phyloP scores from a whole-genome alignment of 2,113 vertebrate species.

The Eleginops maclovinus region DNA sequence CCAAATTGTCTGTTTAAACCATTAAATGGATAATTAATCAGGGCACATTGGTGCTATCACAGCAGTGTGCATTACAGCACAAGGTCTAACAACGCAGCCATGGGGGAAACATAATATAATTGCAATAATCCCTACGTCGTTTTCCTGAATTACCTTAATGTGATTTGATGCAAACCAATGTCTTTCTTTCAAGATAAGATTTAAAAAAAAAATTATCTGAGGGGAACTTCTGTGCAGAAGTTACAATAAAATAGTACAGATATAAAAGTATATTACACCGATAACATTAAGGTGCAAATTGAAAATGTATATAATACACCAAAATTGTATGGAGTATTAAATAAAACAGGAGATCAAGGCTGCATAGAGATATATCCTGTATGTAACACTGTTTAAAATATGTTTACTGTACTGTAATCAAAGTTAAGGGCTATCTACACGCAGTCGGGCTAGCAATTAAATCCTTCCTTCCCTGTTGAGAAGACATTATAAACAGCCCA shows the following conservation, averaged over 20 bases:
- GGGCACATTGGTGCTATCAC: conserved; percentile 3
- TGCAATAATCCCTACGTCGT: not conserved
- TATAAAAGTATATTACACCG: not conserved
- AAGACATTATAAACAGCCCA: conserved; percentile 33
- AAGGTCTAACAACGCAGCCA: not conserved
- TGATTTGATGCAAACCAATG: conserved; percentile 3
- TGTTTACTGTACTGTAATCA: not conserved
- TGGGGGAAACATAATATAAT: conserved; percentile 4
- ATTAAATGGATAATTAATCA: conserved; percentile 58
- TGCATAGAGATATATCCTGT: not conserved
- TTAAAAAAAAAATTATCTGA: not conserved
- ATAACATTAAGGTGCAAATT: not conserved
- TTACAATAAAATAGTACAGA: not conserved
- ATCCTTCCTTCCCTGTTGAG: conserved; percentile 19
- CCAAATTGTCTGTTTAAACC: conserved; percentile 43
- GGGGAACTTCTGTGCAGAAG: not conserved
- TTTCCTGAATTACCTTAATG: conserved; percentile 27
- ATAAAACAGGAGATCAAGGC: not conserved
- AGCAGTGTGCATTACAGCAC: conserved; percentile 12
- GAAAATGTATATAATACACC: not conserved
- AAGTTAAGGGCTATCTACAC: not conserved
- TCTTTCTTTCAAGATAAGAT: not conserved
- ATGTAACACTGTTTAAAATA: too few species aligned
- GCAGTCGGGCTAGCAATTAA: conserved; percentile 33
- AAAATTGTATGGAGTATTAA: not conserved